Evolutionary conservation across 2,888 invertebrate genomes (phyloP), one percentile per base, ranked within the genome.

Genomic region (Drosophila sordidula): DNA sequence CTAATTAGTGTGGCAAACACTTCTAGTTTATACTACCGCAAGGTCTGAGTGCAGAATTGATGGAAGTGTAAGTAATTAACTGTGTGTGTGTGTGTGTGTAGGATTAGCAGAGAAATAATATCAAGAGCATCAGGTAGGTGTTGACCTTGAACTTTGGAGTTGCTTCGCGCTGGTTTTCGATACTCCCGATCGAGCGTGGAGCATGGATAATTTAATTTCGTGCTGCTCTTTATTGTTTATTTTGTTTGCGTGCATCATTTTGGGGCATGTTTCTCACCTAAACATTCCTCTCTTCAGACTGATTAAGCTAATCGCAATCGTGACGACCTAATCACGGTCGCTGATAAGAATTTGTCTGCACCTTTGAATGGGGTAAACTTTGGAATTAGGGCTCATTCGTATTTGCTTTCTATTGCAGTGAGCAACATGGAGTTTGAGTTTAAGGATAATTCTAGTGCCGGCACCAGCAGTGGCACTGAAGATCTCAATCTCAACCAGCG

Each of bases 141-240:
- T 56, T 46, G 46, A 71, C 83, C 76, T 76, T 88, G 87, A 67
- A 73, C 81, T 73, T 85, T 73, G 65, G 44, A 66, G 16, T 25
- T 46, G 41, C 42, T 42, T 12, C 29, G 14, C 45, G 32, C 46
- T 39, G 14, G n/a, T 18, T 22, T 49, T 42, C 29, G 16, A 25
- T 34, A 39, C 2, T n/a, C 22, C 9, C 34, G 36, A 34, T 41
- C 42, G 16, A 44, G 32, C 47, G 50, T 14, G 41, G 22, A 3
- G 44, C 45, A 54, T 57, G 41, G 39, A 67, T 55, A 63, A 51
- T 18, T 64, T 1, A 56, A 61, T 65, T 62, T 49, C 5, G 32
- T 14, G 44, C 8, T 45, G 26, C 12, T 47, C 18, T 45, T 45
- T 49, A 4, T 34, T 59, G 44, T 58, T 74, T 57, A 55, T 45